A percentile compares a stretch with the other conserved stretches of the same genome.
Conservation (phyloP, 2,113 vertebrate genomes). For the Limanda limanda region DNA sequence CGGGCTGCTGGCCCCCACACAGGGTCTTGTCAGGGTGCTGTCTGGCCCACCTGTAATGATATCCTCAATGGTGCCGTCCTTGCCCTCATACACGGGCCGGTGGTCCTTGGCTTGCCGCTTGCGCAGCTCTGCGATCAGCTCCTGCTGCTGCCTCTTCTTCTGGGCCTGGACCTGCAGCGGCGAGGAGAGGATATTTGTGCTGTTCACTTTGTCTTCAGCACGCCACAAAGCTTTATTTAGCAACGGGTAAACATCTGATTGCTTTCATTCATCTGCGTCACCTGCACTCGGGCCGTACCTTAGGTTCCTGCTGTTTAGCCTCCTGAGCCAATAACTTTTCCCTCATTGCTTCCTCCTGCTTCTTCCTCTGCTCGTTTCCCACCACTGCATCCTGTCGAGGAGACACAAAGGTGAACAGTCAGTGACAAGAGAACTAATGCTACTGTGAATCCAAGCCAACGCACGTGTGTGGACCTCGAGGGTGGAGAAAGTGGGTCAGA, state of each 20-base stretch:
- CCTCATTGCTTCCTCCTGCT: constrained; percentile 94
- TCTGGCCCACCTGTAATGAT: constrained; percentile 94
- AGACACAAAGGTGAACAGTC: constrained; percentile 36
- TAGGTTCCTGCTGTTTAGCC: constrained; percentile 94
- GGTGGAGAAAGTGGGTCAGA: constrained; percentile 29
- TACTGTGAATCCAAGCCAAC: not conserved
- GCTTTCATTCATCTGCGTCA: constrained; percentile 14
- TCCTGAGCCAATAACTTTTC: constrained; percentile 96
- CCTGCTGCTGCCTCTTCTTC: constrained; percentile 92
- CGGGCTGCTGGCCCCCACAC: constrained; percentile 29
- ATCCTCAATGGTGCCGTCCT: constrained; percentile 97
- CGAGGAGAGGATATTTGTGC: constrained; percentile 14
- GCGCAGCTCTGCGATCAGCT: constrained; percentile 93
- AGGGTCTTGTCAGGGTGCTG: constrained; percentile 3
- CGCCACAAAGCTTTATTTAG: constrained; percentile 44
- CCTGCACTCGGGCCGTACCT: constrained; percentile 80
- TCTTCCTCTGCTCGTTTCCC: constrained; percentile 92
- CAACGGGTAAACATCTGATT: constrained; percentile 33
- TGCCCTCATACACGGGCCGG: constrained; percentile 95
- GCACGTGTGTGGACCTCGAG: not conserved
- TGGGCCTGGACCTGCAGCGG: constrained; percentile 82
- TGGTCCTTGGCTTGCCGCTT: constrained; percentile 95
- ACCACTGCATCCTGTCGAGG: constrained; percentile 89
- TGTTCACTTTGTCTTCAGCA: constrained; percentile 1
- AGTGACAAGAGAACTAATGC: constrained; percentile 9